phyloP scores from a whole-genome alignment of 37 sponge, comb jelly and placozoan species.

The Oopsacas minuta region DNA sequence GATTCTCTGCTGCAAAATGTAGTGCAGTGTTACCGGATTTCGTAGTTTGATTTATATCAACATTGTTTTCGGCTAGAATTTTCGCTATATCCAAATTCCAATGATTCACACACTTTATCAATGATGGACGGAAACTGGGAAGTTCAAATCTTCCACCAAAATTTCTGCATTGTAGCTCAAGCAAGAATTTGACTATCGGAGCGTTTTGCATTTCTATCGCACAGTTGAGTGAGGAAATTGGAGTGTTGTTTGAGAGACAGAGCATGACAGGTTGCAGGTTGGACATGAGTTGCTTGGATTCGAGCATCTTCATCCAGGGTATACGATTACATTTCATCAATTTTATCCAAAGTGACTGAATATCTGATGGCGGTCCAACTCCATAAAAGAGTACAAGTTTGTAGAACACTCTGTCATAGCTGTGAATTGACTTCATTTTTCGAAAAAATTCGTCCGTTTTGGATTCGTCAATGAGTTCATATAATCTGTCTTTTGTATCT shows the following conservation, averaged over 20 bases:
- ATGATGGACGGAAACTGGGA: not conserved
- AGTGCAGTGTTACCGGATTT: not conserved
- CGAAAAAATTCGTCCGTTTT: not conserved
- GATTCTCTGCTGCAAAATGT: not conserved
- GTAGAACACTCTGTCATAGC: not conserved
- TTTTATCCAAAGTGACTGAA: not conserved
- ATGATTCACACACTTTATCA: slow-evolving; percentile 6
- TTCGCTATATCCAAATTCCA: not conserved
- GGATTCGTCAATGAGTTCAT: not conserved
- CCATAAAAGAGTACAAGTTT: slow-evolving; percentile 2
- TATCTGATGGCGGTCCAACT: not conserved
- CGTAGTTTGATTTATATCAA: not conserved
- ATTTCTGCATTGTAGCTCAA: not conserved
- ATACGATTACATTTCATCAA: not conserved
- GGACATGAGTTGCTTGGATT: not conserved
- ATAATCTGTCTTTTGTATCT: not conserved
- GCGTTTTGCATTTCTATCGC: not conserved
- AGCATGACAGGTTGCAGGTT: not conserved
- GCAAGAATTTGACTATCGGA: not conserved
- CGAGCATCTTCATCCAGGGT: not conserved
- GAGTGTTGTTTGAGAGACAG: not conserved
- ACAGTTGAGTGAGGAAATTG: not conserved
- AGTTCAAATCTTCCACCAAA: not conserved
- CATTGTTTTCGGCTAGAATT: not conserved
- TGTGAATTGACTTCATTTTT: not conserved